These are phyloP conservation scores for Acleris laterana DNA, from an alignment of 2,888 invertebrate species.

Conservation along the genomic window DNA sequence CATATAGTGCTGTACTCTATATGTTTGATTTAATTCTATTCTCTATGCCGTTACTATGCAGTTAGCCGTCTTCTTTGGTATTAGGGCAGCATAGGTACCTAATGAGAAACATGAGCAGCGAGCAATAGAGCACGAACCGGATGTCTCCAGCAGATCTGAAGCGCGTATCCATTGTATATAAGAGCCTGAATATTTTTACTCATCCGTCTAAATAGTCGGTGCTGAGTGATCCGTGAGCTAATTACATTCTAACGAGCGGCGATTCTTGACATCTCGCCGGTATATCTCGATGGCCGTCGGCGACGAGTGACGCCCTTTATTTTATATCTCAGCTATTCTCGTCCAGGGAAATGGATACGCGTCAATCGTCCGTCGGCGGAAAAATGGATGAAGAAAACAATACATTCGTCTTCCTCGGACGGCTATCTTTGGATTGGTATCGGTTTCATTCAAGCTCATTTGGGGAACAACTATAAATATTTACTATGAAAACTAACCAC, in stretches of 20 bases:
- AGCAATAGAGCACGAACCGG: not conserved
- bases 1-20: too few species aligned
- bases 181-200: conserved; percentile 60
- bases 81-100: not conserved
- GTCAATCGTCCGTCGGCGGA: conserved; percentile 70
- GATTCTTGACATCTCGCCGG: conserved; percentile 72
- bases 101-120: not conserved
- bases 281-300: conserved; percentile 71
- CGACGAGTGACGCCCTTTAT: conserved; percentile 80
- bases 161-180: conserved; percentile 54
- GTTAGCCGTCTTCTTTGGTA: too few species aligned
- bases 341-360: conserved; percentile 80
- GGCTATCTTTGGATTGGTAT: conserved; percentile 69
- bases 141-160: conserved; percentile 36
- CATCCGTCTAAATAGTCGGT: conserved; percentile 68
- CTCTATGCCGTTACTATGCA: too few species aligned
- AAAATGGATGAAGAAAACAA: conserved; percentile 70
- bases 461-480: conserved; percentile 34
- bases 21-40: too few species aligned
- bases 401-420: conserved; percentile 64
- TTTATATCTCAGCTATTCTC: conserved; percentile 77
- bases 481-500: conserved; percentile 21
- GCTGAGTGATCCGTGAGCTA: conserved; percentile 79
- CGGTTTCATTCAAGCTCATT: conserved; percentile 54
- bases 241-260: conserved; percentile 81